These are phyloP conservation scores for Acanthis flammea DNA, from an alignment of 2,797 vertebrate genomes.

Conservation along the genomic window DNA sequence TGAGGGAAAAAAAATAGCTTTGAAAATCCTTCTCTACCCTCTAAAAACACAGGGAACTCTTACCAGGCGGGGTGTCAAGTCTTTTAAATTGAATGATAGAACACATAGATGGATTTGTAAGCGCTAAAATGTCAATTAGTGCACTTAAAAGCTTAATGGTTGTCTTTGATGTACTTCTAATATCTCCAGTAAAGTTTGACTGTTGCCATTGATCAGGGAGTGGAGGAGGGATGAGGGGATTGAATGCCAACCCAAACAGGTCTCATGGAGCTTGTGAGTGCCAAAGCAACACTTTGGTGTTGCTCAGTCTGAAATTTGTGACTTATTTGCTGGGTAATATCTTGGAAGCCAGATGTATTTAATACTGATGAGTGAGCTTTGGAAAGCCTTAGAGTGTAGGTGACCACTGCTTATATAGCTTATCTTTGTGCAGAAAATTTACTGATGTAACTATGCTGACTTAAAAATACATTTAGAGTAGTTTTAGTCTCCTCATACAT, in stretches of 20 bases:
- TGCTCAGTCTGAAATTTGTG: not conserved
- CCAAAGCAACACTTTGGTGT: not conserved
- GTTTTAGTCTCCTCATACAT: not conserved
- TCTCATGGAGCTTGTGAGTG: rapidly evolving
- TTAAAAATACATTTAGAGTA: not conserved
- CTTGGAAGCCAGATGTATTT: not conserved
- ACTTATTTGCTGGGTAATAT: not conserved
- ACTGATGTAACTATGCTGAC: not conserved
- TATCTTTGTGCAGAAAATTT: not conserved
- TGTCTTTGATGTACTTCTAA: conserved; percentile 57
- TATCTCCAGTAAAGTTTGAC: conserved; percentile 50
- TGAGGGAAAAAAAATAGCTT: not conserved
- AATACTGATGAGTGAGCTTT: not conserved
- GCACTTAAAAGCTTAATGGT: conserved; percentile 61
- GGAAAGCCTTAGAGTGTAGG: not conserved
- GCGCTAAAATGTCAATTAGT: conserved; percentile 64
- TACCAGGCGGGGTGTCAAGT: not conserved
- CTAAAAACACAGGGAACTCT: not conserved
- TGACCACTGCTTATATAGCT: not conserved
- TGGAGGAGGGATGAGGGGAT: not conserved
- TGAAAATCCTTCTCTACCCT: not conserved
- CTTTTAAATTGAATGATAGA: conserved; percentile 22
- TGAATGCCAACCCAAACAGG: not conserved
- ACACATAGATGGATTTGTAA: conserved; percentile 55
- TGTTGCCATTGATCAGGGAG: conserved; percentile 34